Base-by-base conservation (phyloP, 2,888 invertebrate species). In the Bursaphelenchus okinawaensis region DNA sequence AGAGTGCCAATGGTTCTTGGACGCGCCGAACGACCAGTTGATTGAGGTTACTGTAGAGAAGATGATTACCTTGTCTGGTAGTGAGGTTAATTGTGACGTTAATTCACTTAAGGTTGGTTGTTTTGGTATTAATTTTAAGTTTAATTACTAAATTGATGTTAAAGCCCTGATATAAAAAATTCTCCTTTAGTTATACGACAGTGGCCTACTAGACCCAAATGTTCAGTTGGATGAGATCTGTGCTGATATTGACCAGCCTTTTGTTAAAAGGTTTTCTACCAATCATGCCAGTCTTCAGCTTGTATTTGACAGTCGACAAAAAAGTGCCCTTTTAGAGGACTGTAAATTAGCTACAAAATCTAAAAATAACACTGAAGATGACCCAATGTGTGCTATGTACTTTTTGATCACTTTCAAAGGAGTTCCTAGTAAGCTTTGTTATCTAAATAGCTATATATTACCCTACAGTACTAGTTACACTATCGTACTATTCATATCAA, bases 351-450 rank as follows among this genome's bases (percentile, higher is more conserved):
- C 22, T 9, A 59, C 60, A 3, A 1, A 16, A 9, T 59, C 60
- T 3, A 52, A 12, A n/a, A 59, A 59, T 50, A 59, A 59, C 60
- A 51, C 60, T 9, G 60, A 26, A 19, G 24, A 71, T 26, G 26
- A 22, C n/a, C 22, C 63, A n/a, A 56, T 55, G 20, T 71, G 72
- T 40, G 55, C 52, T 3, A 62, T 75, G 55, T 76, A 76, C 19
- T 79, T 79, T 59, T 55, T 68, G 12, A 29, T 79, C 19, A 67
- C 28, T 20, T 79, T 79, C 63, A 68, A 70, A 54, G 68, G 68
- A 23, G 62, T 75, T 8, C 66, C 66, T 55, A 66, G 77, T 77
- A 66, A 67, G 67, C n/a, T n/a, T n/a, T n/a, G n/a, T n/a, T n/a
- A n/a, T n/a, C n/a, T n/a, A n/a, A n/a, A n/a, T n/a, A n/a, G n/a